Percentiles rank a stretch among this genome's conserved stretches.
Conservation (phyloP, 2,797 vertebrate species). For the Arvicola amphibius region DNA sequence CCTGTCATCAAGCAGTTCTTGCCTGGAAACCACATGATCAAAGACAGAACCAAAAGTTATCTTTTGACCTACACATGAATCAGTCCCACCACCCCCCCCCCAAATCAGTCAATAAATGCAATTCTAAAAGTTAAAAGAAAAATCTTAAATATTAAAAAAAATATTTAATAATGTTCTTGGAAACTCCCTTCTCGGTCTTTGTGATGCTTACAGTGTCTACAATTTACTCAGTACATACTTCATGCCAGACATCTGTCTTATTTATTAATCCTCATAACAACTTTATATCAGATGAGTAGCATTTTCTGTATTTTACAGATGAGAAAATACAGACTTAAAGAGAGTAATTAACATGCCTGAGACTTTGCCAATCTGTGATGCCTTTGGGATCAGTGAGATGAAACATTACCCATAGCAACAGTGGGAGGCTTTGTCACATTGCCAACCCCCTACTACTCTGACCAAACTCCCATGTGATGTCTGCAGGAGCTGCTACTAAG, state of each 20-base stretch:
- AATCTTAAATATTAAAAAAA: background rate
- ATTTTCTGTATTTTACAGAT: conserved; percentile 54
- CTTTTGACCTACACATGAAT: background rate
- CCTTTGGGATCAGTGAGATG: conserved; percentile 60
- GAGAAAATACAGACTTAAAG: conserved; percentile 2
- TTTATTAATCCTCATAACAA: conserved; percentile 52
- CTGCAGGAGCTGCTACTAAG: conserved; percentile 34
- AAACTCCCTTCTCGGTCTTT: conserved; percentile 51
- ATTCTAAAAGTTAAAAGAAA: background rate
- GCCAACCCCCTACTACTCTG: conserved; percentile 10
- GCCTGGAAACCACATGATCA: background rate
- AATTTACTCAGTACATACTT: conserved; percentile 16
- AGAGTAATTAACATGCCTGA: conserved; percentile 11
- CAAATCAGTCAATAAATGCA: background rate
- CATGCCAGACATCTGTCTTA: background rate
- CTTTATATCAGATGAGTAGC: conserved; percentile 50
- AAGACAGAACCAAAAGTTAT: background rate
- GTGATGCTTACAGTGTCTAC: background rate
- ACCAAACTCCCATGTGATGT: conserved; percentile 33
- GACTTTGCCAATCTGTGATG: conserved; percentile 23
- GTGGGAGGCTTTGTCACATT: conserved; percentile 32
- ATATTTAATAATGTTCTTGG: conserved; percentile 30
- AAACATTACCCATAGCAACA: conserved; percentile 22
- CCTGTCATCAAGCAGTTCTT: background rate
- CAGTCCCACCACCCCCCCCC: background rate